Percentiles rank a stretch among this genome's conserved stretches.
Evolutionary conservation across 2,888 invertebrate genomes (phyloP).

Genomic region (Heliconius erato): DNA sequence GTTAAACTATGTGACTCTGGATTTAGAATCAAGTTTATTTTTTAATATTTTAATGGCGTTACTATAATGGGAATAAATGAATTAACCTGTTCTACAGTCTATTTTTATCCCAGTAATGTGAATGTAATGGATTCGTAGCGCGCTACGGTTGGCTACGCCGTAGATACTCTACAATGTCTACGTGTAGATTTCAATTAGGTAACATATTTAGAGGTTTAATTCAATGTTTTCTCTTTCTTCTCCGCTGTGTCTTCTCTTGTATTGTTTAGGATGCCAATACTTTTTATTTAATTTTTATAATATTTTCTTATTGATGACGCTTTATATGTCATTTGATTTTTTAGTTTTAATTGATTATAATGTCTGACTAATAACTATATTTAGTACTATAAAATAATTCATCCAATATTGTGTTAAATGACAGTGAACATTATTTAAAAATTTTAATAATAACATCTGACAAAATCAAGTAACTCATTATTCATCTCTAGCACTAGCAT

Average conservation of each 20-base stretch:
- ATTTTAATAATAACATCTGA: no score
- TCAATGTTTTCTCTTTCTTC: neutral
- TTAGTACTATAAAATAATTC: no score
- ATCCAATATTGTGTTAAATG: no score
- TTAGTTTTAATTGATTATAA: no score
- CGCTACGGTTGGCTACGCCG: conserved; percentile 65
- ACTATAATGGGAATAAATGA: neutral
- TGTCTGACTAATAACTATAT: no score
- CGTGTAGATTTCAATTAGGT: conserved; percentile 42
- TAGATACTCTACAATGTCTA: conserved; percentile 56
- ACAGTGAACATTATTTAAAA: no score
- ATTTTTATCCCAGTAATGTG: conserved; percentile 52
- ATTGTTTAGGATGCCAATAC: neutral
- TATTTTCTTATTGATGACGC: no score
- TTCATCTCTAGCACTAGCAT: no score
- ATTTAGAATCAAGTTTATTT: neutral
- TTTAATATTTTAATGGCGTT: neutral
- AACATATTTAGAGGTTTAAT: conserved; percentile 1
- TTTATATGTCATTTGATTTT: no score
- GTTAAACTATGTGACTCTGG: neutral
- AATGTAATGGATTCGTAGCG: conserved; percentile 51
- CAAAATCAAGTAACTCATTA: no score
- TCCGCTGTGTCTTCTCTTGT: neutral
- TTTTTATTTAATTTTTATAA: neutral
- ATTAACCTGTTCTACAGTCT: conserved; percentile 43